Evolutionary conservation across 2,888 invertebrate species (phyloP).

Genomic region (Andrena trimmerana): DNA sequence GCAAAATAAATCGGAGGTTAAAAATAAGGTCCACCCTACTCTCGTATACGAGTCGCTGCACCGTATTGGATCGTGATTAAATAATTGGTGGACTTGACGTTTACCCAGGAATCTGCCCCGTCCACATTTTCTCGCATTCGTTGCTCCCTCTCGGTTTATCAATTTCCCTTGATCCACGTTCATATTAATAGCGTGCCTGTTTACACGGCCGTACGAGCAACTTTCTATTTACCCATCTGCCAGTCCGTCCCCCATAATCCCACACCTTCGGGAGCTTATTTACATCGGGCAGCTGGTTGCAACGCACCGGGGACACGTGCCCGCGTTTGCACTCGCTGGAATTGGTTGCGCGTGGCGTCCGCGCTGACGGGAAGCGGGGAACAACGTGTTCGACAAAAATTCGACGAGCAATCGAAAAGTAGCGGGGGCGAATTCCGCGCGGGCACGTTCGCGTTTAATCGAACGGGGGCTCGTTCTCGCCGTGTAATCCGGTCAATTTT

Average conservation of each 20-base stretch:
- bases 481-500: conserved; percentile 45
- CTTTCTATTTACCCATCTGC: conserved; percentile 40
- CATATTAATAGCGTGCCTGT: conserved; percentile 22
- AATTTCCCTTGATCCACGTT: conserved; percentile 3
- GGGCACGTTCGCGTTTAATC: conserved; percentile 26
- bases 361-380: conserved; percentile 18
- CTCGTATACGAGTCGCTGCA: background rate
- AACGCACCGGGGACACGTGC: conserved; percentile 46
- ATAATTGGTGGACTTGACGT: background rate
- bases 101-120: background rate
- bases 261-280: conserved; percentile 51
- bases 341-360: background rate
- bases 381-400: conserved; percentile 37
- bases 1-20: too few relatives aligned
- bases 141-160: background rate
- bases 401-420: conserved; percentile 27
- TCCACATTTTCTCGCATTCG: background rate
- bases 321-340: conserved; percentile 23
- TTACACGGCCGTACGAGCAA: conserved; percentile 24
- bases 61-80: background rate
- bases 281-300: conserved; percentile 24
- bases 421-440: conserved; percentile 2
- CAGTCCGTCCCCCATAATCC: conserved; percentile 16
- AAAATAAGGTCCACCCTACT: too few relatives aligned
- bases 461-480: conserved; percentile 25